A percentile compares a stretch with the other conserved stretches of the same genome.
Conservation (phyloP, 2,113 vertebrate species). For the Notechis scutatus region DNA sequence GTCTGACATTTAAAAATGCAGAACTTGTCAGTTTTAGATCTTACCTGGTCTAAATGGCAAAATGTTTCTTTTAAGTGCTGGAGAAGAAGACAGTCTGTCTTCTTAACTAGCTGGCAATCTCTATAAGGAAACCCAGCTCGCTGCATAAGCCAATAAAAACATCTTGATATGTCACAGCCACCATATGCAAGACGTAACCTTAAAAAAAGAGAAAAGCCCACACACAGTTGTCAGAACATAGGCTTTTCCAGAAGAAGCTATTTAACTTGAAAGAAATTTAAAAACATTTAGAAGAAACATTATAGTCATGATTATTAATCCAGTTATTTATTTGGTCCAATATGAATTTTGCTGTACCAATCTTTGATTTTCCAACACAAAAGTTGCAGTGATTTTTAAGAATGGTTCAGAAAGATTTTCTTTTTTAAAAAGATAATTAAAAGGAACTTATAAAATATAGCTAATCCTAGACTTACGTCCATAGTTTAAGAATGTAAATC, state of each 20-base stretch:
- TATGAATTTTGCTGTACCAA: neutral
- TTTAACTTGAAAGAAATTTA: neutral
- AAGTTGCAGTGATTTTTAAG: neutral
- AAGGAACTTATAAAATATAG: neutral
- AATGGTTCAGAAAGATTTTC: neutral
- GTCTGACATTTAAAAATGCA: neutral
- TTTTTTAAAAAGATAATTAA: neutral
- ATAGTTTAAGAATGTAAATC: neutral
- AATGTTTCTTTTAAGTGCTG: slow-evolving; percentile 95
- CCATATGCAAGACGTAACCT: slow-evolving; percentile 93
- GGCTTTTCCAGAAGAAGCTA: neutral
- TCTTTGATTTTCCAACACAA: neutral
- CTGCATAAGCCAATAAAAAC: slow-evolving; percentile 97
- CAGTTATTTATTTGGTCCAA: neutral
- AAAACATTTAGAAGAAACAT: neutral
- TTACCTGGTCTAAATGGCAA: slow-evolving; percentile 94
- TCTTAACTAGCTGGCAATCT: slow-evolving; percentile 88
- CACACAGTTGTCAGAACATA: neutral
- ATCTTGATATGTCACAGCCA: slow-evolving; percentile 91
- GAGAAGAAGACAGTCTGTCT: slow-evolving; percentile 87
- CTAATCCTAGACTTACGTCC: neutral
- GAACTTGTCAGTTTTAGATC: neutral
- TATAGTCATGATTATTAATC: neutral
- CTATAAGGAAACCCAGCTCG: slow-evolving; percentile 93
- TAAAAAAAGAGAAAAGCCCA: slow-evolving; percentile 46